phyloP scores from a whole-genome alignment of 2,797 vertebrate species.

The Fringilla coelebs region DNA sequence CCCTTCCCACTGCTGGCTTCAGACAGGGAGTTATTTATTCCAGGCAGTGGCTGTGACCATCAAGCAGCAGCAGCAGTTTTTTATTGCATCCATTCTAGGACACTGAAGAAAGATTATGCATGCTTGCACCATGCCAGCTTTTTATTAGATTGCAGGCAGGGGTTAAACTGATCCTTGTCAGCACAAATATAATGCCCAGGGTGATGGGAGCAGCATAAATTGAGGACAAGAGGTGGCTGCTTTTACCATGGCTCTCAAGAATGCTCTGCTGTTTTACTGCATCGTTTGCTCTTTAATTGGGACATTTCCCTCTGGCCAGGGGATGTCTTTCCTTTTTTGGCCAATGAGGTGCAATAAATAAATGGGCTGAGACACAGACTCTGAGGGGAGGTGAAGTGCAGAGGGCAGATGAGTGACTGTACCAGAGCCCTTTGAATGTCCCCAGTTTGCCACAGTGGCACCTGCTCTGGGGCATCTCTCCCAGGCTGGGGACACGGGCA shows the following conservation, averaged over 20 bases:
- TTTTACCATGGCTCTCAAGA: constrained; percentile 8
- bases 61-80: constrained; percentile 13
- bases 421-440: not conserved
- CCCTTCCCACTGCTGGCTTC: not conserved
- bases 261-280: constrained; percentile 29
- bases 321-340: not conserved
- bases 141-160: constrained; percentile 54
- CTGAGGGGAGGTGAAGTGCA: not conserved
- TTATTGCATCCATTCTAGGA: constrained; percentile 27
- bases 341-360: constrained; percentile 22
- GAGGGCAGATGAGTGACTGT: not conserved
- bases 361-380: not conserved
- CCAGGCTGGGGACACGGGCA: not conserved
- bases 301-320: constrained; percentile 21
- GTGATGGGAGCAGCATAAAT: constrained; percentile 32
- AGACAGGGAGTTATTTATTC: not conserved
- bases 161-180: constrained; percentile 65
- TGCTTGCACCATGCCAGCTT: not conserved
- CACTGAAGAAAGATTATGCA: constrained; percentile 30
- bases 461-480: not conserved
- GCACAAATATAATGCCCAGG: constrained; percentile 42
- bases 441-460: not conserved
- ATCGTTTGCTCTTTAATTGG: constrained; percentile 30
- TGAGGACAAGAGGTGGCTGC: constrained; percentile 13
- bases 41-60: not conserved